Evolutionary conservation across 2,113 vertebrate species (phyloP).

Genomic region (Atractosteus spatula): DNA sequence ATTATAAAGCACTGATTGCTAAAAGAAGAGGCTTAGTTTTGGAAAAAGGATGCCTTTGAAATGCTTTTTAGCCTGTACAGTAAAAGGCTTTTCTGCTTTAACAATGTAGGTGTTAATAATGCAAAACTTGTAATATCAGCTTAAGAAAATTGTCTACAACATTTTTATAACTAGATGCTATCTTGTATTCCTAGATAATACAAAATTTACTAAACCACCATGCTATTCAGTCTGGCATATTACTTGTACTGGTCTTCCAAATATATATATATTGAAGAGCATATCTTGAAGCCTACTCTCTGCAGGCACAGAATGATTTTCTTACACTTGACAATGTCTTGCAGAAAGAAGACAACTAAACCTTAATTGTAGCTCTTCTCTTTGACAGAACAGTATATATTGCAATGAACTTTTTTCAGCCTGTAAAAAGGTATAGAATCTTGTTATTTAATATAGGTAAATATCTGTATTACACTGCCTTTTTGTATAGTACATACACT

Average conservation of each 20-base stretch:
- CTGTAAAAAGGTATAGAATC: background rate
- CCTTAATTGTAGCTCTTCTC: constrained; percentile 11
- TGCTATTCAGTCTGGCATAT: too few species aligned
- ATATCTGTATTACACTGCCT: background rate
- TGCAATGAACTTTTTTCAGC: background rate
- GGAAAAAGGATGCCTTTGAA: too few species aligned
- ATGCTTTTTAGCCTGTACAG: too few species aligned
- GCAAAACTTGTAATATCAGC: too few species aligned
- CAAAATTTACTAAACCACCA: too few species aligned
- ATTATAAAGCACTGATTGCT: too few species aligned
- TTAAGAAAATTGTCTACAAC: too few species aligned
- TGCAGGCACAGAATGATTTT: background rate
- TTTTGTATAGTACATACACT: background rate
- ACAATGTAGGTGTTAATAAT: too few species aligned
- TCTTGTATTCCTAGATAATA: too few species aligned
- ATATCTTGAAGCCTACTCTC: background rate
- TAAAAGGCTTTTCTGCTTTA: too few species aligned
- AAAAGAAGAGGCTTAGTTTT: too few species aligned
- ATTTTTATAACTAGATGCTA: too few species aligned
- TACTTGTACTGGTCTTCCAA: constrained; percentile 18
- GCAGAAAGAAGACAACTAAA: background rate
- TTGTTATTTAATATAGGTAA: background rate
- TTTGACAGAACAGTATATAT: background rate
- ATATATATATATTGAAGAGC: background rate
- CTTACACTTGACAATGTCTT: background rate